These are phyloP conservation scores for Origma solitaria DNA, from an alignment of 2,113 vertebrate genomes.

Conservation along the genomic window DNA sequence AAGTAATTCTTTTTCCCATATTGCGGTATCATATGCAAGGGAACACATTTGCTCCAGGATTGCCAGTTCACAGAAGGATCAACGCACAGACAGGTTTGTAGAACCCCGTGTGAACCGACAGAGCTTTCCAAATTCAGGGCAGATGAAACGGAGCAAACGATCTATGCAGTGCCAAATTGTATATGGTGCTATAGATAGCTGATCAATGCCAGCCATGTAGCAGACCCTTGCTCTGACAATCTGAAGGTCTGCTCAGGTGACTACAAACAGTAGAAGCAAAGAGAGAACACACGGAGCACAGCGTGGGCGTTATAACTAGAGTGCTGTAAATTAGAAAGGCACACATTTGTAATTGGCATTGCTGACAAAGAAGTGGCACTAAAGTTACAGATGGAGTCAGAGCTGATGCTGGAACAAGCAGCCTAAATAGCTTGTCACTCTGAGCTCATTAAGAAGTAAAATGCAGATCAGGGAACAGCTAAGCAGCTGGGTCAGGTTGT, in stretches of 20 bases:
- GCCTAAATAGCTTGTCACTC: slow-evolving; percentile 74
- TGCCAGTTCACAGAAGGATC: slow-evolving; percentile 66
- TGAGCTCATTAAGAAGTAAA: slow-evolving; percentile 75
- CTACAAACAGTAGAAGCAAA: slow-evolving; percentile 59
- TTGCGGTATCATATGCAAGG: slow-evolving; percentile 54
- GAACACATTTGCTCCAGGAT: slow-evolving; percentile 62
- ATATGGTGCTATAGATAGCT: slow-evolving; percentile 30
- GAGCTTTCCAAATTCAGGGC: slow-evolving; percentile 54
- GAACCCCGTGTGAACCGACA: slow-evolving; percentile 45
- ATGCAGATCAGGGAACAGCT: slow-evolving; percentile 75
- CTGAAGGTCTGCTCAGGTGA: slow-evolving; percentile 54
- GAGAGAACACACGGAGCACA: slow-evolving; percentile 61
- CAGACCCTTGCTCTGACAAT: slow-evolving; percentile 48
- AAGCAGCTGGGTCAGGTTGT: slow-evolving; percentile 75
- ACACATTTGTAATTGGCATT: slow-evolving; percentile 74
- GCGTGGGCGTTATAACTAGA: slow-evolving; percentile 64
- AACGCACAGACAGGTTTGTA: slow-evolving; percentile 57
- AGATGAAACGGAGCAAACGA: slow-evolving; percentile 37
- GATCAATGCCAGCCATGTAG: slow-evolving; percentile 47
- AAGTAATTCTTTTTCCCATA: slow-evolving; percentile 62
- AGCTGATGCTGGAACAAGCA: slow-evolving; percentile 74
- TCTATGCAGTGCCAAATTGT: slow-evolving; percentile 26
- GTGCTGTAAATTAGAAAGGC: slow-evolving; percentile 70
- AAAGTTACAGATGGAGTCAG: slow-evolving; percentile 75
- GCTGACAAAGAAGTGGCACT: slow-evolving; percentile 73